phyloP scores from a whole-genome alignment of 1,140 invertebrate genomes.

The Conopomorpha cramerella region DNA sequence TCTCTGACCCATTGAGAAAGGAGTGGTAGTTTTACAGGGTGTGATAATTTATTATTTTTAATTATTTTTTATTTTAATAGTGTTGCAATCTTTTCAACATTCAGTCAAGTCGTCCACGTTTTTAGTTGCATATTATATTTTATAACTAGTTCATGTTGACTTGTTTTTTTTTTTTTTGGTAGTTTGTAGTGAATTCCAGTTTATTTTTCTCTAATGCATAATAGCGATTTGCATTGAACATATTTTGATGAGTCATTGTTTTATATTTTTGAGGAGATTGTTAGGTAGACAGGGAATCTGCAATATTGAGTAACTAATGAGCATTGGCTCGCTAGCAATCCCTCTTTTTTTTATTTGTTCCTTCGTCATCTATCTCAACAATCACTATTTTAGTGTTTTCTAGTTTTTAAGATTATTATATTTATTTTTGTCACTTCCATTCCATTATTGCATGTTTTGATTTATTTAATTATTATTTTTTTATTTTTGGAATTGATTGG shows the following conservation, averaged over 20 bases:
- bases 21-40: conserved; percentile 39
- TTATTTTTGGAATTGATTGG: too few relatives aligned
- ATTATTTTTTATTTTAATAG: conserved; percentile 32
- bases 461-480: too few relatives aligned
- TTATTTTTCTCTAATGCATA: conserved; percentile 43
- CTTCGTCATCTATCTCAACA: too few relatives aligned
- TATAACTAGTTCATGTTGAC: conserved; percentile 38
- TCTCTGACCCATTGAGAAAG: too few relatives aligned
- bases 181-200: conserved; percentile 49
- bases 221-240: conserved; percentile 41
- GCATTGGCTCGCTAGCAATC: too few relatives aligned
- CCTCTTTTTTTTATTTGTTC: too few relatives aligned
- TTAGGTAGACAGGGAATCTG: conserved; percentile 45
- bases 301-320: too few relatives aligned
- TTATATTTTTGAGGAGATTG: conserved; percentile 19
- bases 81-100: conserved; percentile 43
- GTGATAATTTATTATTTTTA: conserved; percentile 41
- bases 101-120: conserved; percentile 52
- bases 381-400: too few relatives aligned
- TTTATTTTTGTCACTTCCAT: too few relatives aligned
- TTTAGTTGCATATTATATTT: conserved; percentile 56
- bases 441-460: too few relatives aligned
- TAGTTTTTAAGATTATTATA: too few relatives aligned
- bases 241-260: conserved; percentile 37
- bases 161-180: conserved; percentile 50